Base-by-base conservation (phyloP, 2,888 invertebrate genomes). In the Neria commutata region DNA sequence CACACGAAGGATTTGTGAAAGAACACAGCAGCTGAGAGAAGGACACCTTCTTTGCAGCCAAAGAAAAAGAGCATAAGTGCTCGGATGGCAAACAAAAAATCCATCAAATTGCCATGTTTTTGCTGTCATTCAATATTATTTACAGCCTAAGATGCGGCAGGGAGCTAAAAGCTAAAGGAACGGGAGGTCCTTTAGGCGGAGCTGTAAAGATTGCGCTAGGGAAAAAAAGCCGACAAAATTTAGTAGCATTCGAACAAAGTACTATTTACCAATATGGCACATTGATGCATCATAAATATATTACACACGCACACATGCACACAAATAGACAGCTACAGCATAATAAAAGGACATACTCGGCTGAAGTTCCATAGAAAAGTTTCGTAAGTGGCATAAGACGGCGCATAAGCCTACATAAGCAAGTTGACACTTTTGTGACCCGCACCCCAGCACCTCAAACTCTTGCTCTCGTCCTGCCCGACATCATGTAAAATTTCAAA, bases 271-370 rank as follows among this genome's bases (percentile, higher is more conserved):
- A 72, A 74, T 72, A 72, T 72, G 70, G 74, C 72, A 67, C 72
- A 75, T 75, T 75, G 77, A 75, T 77, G 76, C 77, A 76, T 75
- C 77, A 76, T 75, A 75, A 75, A 75, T 75, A 75, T 73, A 77
- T 75, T 76, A 75, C 72, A 70, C 66, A 60, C 53, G 49, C 24
- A 29, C 29, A 17, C 34, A 40, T 45, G 60, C n/a, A n/a, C n/a
- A 63, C 34, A 52, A 58, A 25, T 54, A 55, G 58, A 45, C 46
- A 51, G 45, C 16, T 29, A 48, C 24, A 50, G 55, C 23, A 50
- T 54, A 23, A 42, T 42, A 37, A 37, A 37, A 37, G 37, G 37
- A 6, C 37, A 37, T n/a, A n/a, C n/a, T n/a, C n/a, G n/a, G n/a
- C n/a, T n/a, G n/a, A n/a, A n/a, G n/a, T n/a, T n/a, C n/a, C n/a